phyloP scores from a whole-genome alignment of 2,888 invertebrate genomes.

The Thymelicus sylvestris region DNA sequence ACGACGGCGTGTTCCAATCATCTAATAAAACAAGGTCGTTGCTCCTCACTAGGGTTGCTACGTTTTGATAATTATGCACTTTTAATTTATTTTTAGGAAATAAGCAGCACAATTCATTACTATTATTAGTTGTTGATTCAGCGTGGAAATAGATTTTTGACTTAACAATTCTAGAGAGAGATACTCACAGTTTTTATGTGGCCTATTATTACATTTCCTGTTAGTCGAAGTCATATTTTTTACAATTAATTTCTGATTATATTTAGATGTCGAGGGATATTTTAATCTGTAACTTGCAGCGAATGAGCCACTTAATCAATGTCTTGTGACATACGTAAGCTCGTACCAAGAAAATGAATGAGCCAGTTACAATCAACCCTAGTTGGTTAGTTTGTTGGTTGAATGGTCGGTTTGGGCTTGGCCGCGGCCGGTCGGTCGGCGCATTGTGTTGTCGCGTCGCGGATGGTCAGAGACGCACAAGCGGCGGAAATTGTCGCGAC shows the following conservation, averaged over 20 bases:
- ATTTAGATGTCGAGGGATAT: no score
- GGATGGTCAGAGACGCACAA: constrained; percentile 57
- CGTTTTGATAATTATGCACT: neutral
- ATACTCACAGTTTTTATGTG: no score
- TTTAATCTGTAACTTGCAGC: no score
- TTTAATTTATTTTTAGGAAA: neutral
- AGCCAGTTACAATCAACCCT: constrained; percentile 14
- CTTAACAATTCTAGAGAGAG: no score
- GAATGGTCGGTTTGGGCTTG: constrained; percentile 45
- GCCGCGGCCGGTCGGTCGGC: constrained; percentile 22
- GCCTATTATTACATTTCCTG: no score
- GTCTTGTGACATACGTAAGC: no score
- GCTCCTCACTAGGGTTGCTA: constrained; percentile 39
- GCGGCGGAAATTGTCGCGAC: constrained; percentile 46
- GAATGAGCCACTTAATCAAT: no score
- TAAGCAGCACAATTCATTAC: neutral
- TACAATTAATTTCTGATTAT: no score
- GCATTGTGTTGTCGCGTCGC: constrained; percentile 51
- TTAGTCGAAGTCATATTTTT: no score
- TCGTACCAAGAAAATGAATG: neutral
- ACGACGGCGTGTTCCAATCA: constrained; percentile 44
- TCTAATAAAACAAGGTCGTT: constrained; percentile 50
- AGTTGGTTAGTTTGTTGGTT: neutral
- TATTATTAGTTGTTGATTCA: no score
- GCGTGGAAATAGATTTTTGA: no score